phyloP scores from a whole-genome alignment of 2,888 invertebrate genomes.

The Meliscaeva auricollis region DNA sequence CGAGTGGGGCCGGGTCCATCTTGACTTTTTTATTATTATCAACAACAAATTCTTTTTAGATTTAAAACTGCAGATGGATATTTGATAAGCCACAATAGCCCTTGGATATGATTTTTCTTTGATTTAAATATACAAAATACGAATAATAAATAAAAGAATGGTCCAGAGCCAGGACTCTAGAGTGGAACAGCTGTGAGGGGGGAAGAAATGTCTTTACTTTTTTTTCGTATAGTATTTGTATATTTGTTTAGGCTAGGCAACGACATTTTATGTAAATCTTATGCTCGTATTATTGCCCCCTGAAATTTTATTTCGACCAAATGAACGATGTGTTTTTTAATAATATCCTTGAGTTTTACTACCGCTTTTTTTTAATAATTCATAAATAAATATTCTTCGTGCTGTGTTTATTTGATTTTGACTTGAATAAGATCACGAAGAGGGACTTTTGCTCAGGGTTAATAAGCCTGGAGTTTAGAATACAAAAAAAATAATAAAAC shows the following conservation, averaged over 20 bases:
- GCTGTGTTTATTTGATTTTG: slow-evolving; percentile 9
- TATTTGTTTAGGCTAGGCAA: slow-evolving; percentile 14
- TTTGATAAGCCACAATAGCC: slow-evolving; percentile 74
- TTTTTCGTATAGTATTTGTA: slow-evolving; percentile 15
- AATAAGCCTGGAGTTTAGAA: not conserved
- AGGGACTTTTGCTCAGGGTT: not conserved
- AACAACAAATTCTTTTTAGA: slow-evolving; percentile 42
- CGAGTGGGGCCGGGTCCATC: not conserved
- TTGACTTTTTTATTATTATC: not conserved
- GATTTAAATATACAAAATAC: slow-evolving; percentile 40
- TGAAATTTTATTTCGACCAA: slow-evolving; percentile 32
- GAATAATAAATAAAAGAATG: slow-evolving; percentile 42
- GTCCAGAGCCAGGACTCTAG: slow-evolving; percentile 15
- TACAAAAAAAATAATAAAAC: not conserved
- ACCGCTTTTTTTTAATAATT: not conserved
- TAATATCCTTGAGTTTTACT: slow-evolving; percentile 16
- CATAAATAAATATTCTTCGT: not conserved
- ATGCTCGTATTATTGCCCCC: slow-evolving; percentile 61
- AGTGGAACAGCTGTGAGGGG: no score
- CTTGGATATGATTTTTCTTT: slow-evolving; percentile 67
- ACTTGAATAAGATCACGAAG: not conserved
- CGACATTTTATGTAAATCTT: slow-evolving; percentile 69
- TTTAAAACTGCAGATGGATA: slow-evolving; percentile 60
- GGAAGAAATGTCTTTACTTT: slow-evolving; percentile 28
- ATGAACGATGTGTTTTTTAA: slow-evolving; percentile 24